phyloP scores from a whole-genome alignment of 2,888 invertebrate species.

The Acanthoscelides obtectus region DNA sequence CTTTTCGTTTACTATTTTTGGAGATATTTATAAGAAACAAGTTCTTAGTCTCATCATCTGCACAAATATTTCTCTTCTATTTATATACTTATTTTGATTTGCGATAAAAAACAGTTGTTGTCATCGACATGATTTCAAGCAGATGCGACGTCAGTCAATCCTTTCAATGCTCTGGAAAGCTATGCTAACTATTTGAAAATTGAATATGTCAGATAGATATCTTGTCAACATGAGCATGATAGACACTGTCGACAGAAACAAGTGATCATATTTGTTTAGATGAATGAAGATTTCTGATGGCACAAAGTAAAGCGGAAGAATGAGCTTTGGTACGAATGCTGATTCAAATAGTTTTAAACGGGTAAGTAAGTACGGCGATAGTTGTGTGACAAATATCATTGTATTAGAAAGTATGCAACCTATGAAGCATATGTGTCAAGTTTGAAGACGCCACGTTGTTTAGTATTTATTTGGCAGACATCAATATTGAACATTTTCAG shows the following conservation, averaged over 20 bases:
- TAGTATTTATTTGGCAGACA: too few species aligned
- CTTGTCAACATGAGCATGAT: background rate
- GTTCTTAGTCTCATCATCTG: background rate
- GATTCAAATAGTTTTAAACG: too few species aligned
- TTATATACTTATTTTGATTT: background rate
- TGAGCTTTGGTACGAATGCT: too few species aligned
- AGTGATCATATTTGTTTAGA: background rate
- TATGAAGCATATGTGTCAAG: too few species aligned
- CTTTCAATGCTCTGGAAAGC: background rate
- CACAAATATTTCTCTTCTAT: background rate
- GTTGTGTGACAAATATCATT: too few species aligned
- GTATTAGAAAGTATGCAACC: too few species aligned
- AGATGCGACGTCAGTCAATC: background rate
- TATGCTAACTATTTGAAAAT: background rate
- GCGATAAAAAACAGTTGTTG: background rate
- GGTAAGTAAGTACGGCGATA: too few species aligned
- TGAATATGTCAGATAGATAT: background rate
- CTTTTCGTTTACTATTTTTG: too few species aligned
- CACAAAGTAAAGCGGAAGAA: background rate
- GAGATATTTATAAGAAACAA: too few species aligned
- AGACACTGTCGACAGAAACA: background rate
- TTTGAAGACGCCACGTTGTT: too few species aligned
- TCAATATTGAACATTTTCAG: too few species aligned
- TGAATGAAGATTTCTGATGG: background rate
- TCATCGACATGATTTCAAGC: background rate